A percentile compares a stretch with the other conserved stretches of the same genome.
These are phyloP conservation scores for Tauraco hartlaubi DNA, from an alignment of 2,797 vertebrate genomes.

Conservation along the genomic window DNA sequence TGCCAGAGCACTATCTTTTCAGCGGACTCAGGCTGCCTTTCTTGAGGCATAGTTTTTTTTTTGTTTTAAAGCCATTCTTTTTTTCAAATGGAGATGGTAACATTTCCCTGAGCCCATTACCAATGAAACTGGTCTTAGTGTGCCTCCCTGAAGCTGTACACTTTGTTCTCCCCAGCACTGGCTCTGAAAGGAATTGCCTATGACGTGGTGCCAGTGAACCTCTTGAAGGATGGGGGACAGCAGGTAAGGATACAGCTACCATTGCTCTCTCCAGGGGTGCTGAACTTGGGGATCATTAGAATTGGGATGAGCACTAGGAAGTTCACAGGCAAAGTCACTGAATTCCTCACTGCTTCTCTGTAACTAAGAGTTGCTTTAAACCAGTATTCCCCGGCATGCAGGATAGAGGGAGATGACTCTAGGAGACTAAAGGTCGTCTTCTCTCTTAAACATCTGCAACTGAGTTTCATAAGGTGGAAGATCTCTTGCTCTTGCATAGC, in stretches of 20 bases:
- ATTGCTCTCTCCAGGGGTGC: background rate
- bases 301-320: background rate
- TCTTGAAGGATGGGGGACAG: slow-evolving; percentile 92
- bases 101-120: background rate
- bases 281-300: background rate
- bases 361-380: background rate
- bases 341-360: background rate
- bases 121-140: background rate
- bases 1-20: background rate
- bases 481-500: background rate
- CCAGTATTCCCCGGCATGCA: background rate
- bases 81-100: background rate
- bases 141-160: background rate
- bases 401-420: background rate
- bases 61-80: background rate
- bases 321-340: background rate
- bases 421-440: background rate
- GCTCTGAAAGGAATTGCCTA: slow-evolving; percentile 93
- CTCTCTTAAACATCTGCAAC: background rate
- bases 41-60: background rate
- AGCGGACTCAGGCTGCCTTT: background rate
- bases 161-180: slow-evolving; percentile 84
- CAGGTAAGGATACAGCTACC: slow-evolving; percentile 85
- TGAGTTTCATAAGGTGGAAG: background rate
- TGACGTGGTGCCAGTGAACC: slow-evolving; percentile 88